Evolutionary conservation across 2,888 invertebrate genomes (phyloP).

Genomic region (Neuroscelio doddi): DNA sequence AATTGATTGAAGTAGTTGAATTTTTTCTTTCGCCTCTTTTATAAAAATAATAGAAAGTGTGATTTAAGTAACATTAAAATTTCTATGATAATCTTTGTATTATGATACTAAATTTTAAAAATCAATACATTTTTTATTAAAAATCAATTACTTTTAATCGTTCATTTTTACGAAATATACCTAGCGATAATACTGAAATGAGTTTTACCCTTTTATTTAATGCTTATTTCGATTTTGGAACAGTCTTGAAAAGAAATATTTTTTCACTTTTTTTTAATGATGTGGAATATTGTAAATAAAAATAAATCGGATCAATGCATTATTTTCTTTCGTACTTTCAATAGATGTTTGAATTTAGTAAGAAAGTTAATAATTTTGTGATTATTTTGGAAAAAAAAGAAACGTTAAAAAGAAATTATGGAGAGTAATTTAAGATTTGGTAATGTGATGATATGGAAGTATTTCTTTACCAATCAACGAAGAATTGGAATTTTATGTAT

Average conservation of each 20-base stretch:
- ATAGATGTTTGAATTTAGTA: slow-evolving; percentile 11
- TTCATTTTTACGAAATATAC: slow-evolving; percentile 2
- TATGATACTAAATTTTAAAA: no score
- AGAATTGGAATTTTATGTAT: slow-evolving; percentile 24
- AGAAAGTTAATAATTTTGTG: neutral
- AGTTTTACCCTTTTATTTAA: no score
- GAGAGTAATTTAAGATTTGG: slow-evolving; percentile 4
- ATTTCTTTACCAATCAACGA: slow-evolving; percentile 28
- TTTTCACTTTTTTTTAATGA: slow-evolving; percentile 7
- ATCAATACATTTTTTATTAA: neutral
- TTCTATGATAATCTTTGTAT: slow-evolving; percentile 1
- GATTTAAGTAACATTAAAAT: no score
- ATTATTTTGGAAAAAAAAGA: neutral
- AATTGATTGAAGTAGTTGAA: neutral
- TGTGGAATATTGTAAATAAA: slow-evolving; percentile 26
- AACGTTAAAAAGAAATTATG: neutral
- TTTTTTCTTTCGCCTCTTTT: neutral
- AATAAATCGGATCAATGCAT: slow-evolving; percentile 15
- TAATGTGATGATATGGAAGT: slow-evolving; percentile 32
- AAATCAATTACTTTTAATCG: neutral
- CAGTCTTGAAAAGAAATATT: neutral
- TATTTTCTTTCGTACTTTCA: slow-evolving; percentile 26
- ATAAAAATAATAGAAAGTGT: no score
- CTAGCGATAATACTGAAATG: neutral
- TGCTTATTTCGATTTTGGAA: no score